Conservation (phyloP, 2,888 invertebrate species). For the Camptogramma bilineatum region DNA sequence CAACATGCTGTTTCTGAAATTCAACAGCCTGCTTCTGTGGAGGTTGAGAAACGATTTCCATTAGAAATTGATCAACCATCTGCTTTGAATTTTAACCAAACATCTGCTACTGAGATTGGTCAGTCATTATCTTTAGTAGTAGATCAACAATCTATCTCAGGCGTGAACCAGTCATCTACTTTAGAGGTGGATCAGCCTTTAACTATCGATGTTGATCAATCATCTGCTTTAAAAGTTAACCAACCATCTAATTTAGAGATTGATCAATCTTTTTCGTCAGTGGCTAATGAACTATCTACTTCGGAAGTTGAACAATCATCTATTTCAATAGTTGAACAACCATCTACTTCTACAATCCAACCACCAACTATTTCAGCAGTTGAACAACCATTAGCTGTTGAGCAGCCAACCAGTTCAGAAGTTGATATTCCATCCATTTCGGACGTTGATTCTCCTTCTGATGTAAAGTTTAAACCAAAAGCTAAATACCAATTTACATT, state of each 20-base stretch:
- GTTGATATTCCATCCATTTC: not conserved
- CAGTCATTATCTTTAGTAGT: not conserved
- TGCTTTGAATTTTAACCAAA: not conserved
- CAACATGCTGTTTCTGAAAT: not conserved
- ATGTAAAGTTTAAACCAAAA: not conserved
- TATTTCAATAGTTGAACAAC: not conserved
- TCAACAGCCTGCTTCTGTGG: not conserved
- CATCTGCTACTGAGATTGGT: not conserved
- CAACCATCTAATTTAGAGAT: conserved; percentile 1
- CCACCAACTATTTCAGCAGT: not conserved
- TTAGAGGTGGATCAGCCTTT: not conserved
- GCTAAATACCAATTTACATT: not conserved
- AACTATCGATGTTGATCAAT: not conserved
- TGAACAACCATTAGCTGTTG: not conserved
- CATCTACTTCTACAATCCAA: not conserved
- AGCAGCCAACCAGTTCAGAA: not conserved
- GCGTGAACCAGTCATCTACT: not conserved
- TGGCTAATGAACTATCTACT: not conserved
- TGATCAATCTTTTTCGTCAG: not conserved
- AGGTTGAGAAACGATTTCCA: not conserved
- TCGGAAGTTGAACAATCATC: not conserved
- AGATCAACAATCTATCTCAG: not conserved
- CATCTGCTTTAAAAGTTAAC: not conserved
- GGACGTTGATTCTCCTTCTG: not conserved
- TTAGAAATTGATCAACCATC: conserved; percentile 1